These are phyloP conservation scores for Polydesmus complanatus DNA, from an alignment of 2,888 invertebrate genomes.

Conservation along the genomic window DNA sequence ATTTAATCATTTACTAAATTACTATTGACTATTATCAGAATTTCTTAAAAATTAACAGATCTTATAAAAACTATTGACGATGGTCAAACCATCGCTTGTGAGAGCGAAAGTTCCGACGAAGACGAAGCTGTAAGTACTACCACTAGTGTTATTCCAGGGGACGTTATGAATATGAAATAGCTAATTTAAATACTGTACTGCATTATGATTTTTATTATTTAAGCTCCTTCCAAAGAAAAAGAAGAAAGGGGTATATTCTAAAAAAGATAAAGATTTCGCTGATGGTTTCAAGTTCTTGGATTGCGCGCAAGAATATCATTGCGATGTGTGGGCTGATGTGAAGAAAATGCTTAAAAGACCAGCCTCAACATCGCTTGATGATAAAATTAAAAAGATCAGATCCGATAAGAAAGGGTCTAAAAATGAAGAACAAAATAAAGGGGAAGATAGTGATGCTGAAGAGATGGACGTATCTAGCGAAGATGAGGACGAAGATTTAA, in stretches of 20 bases:
- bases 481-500: conserved; percentile 30
- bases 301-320: conserved; percentile 61
- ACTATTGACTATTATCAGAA: no score
- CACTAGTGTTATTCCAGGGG: not conserved
- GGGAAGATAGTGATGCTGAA: conserved; percentile 10
- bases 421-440: conserved; percentile 25
- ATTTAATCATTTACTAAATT: no score
- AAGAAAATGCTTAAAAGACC: conserved; percentile 65
- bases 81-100: conserved; percentile 63
- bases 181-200: not conserved
- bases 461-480: no score
- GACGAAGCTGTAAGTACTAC: conserved; percentile 34
- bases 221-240: not conserved
- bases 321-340: conserved; percentile 65
- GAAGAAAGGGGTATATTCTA: conserved; percentile 23
- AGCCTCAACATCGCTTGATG: conserved; percentile 65
- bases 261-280: conserved; percentile 58
- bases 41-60: not conserved
- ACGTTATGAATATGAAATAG: not conserved
- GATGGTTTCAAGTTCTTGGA: conserved; percentile 67
- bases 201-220: not conserved
- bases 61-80: conserved; percentile 71
- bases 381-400: conserved; percentile 56
- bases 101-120: conserved; percentile 41
- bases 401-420: conserved; percentile 35